A percentile compares a stretch with the other conserved stretches of the same genome.
These are phyloP conservation scores for Cheilosia vernalis DNA, from an alignment of 2,888 invertebrate species.

Conservation along the genomic window DNA sequence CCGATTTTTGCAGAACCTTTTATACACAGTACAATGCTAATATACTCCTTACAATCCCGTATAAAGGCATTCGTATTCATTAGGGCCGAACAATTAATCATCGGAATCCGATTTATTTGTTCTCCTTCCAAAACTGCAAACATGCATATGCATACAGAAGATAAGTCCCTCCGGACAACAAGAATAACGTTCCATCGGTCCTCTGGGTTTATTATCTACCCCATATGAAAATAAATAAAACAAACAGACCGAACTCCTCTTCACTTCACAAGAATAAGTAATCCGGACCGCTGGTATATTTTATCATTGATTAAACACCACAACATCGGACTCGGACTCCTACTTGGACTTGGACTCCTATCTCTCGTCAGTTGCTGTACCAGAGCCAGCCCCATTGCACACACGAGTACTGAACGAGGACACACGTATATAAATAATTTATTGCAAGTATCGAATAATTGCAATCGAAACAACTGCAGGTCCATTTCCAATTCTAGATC, in stretches of 20 bases:
- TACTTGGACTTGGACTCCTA: background rate
- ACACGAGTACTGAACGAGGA: slow-evolving; percentile 26
- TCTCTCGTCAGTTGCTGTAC: background rate
- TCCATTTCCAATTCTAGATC: slow-evolving; percentile 48
- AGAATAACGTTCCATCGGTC: background rate
- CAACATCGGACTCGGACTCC: background rate
- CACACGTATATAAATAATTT: slow-evolving; percentile 68
- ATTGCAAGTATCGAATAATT: slow-evolving; percentile 67
- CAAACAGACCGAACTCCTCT: slow-evolving; percentile 22
- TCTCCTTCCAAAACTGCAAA: slow-evolving; percentile 12
- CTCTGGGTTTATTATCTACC: slow-evolving; percentile 21
- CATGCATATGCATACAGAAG: too few relatives aligned
- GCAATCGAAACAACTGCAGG: slow-evolving; percentile 68
- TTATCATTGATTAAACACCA: slow-evolving; percentile 54
- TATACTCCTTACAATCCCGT: too few relatives aligned
- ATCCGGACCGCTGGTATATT: slow-evolving; percentile 39
- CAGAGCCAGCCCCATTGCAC: background rate
- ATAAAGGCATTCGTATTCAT: background rate
- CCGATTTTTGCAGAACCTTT: too few relatives aligned
- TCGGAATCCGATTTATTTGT: slow-evolving; percentile 13
- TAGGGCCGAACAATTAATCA: slow-evolving; percentile 13
- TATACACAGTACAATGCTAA: too few relatives aligned
- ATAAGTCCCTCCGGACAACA: background rate
- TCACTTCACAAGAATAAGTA: slow-evolving; percentile 19
- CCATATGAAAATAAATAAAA: slow-evolving; percentile 6